Evolutionary conservation across 1,140 invertebrate genomes (phyloP).

Genomic region (Pseudomyrmex sp.): DNA sequence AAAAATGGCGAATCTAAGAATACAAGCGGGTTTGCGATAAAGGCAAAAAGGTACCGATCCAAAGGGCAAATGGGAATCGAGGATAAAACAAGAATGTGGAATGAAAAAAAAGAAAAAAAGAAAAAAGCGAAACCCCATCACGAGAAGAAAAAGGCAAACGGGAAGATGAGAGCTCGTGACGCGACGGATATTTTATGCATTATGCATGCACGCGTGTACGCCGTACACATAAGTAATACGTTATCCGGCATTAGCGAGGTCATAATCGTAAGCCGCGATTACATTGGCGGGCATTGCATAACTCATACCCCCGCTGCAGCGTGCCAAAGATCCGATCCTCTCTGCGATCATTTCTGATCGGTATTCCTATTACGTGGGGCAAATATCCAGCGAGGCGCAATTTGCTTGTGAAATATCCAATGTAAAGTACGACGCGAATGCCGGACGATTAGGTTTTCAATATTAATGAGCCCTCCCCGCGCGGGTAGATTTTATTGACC

Average conservation of each 20-base stretch:
- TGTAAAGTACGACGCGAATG: conserved; percentile 45
- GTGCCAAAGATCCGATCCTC: conserved; percentile 63
- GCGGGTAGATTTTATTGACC: conserved; percentile 26
- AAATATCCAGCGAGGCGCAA: conserved; percentile 54
- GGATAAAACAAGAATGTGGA: conserved; percentile 32
- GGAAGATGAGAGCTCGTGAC: conserved; percentile 17
- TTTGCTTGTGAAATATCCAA: conserved; percentile 49
- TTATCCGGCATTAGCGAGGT: conserved; percentile 65
- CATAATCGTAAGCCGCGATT: conserved; percentile 68
- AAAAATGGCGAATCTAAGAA: conserved; percentile 33
- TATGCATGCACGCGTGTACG: conserved; percentile 53
- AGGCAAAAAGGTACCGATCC: not conserved
- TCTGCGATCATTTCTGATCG: conserved; percentile 47
- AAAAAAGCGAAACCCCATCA: not conserved
- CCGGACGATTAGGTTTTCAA: conserved; percentile 48
- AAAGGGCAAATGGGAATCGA: not conserved
- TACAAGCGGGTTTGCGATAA: conserved; percentile 29
- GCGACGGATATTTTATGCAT: conserved; percentile 55
- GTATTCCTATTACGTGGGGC: conserved; percentile 58
- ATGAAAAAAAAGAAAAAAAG: not conserved
- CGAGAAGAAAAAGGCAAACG: not conserved
- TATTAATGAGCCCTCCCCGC: conserved; percentile 23
- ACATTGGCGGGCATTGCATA: conserved; percentile 63
- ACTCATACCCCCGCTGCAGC: conserved; percentile 48
- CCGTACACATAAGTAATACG: conserved; percentile 65